These are phyloP conservation scores for Formicarius rufipectus DNA, from an alignment of 2,113 vertebrate genomes.

Conservation along the genomic window DNA sequence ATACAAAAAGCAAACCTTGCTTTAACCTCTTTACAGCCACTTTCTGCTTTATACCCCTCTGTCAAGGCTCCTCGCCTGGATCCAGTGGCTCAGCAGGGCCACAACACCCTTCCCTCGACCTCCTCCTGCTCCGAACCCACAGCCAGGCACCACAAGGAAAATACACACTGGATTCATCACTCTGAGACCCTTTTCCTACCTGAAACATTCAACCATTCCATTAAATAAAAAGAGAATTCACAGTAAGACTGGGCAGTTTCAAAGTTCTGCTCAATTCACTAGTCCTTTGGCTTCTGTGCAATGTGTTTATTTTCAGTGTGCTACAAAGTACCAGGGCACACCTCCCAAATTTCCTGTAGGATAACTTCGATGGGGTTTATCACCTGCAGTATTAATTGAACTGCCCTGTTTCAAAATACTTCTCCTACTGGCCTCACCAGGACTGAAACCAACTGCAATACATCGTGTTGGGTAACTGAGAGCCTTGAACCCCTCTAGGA, in stretches of 20 bases:
- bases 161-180: background rate
- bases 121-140: background rate
- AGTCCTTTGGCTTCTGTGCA: rapidly evolving
- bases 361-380: background rate
- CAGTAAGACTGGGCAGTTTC: rapidly evolving
- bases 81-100: background rate
- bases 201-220: background rate
- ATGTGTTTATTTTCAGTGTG: background rate
- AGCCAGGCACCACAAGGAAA: background rate
- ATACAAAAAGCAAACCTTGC: background rate
- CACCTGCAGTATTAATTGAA: background rate
- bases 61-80: background rate
- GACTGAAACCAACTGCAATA: background rate
- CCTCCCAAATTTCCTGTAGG: background rate
- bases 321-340: background rate
- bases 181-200: background rate
- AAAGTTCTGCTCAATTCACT: background rate
- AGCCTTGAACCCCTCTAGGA: background rate
- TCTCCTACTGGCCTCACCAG: background rate
- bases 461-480: rapidly evolving
- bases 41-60: background rate
- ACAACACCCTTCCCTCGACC: background rate
- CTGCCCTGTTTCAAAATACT: background rate
- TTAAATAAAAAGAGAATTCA: background rate
- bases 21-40: background rate